phyloP scores from a whole-genome alignment of 1,140 invertebrate species.

The Nebria ingens region DNA sequence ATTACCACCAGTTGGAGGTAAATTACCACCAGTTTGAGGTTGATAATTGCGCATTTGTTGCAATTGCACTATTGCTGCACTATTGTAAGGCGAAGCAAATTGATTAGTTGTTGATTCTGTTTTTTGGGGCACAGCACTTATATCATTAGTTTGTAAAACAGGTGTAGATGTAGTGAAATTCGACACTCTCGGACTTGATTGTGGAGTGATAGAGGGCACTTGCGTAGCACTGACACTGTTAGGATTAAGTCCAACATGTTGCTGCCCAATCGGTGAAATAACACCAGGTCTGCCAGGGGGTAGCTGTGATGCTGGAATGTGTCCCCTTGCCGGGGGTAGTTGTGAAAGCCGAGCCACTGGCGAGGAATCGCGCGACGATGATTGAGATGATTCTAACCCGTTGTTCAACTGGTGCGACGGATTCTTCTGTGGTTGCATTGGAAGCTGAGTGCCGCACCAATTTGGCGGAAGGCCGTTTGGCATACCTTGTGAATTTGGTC shows the following conservation, averaged over 20 bases:
- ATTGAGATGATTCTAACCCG: conserved; percentile 27
- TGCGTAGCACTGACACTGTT: neutral
- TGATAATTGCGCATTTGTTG: no score
- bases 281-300: conserved; percentile 23
- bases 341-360: conserved; percentile 24
- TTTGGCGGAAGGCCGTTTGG: conserved; percentile 24
- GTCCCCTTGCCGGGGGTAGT: conserved; percentile 21
- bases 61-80: no score
- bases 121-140: neutral
- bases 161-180: conserved; percentile 22
- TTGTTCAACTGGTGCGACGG: conserved; percentile 21
- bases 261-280: conserved; percentile 6
- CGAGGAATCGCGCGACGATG: conserved; percentile 30
- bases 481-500: conserved; percentile 17
- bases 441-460: conserved; percentile 15
- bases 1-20: neutral
- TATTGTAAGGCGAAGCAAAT: no score
- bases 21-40: neutral
- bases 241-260: no score
- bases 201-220: conserved; percentile 14
- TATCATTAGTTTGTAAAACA: no score
- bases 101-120: no score
- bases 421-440: conserved; percentile 6
- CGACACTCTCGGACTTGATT: conserved; percentile 9
- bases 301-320: conserved; percentile 25